A percentile compares a stretch with the other conserved stretches of the same genome.
These are phyloP conservation scores for Phaethornis superciliosus DNA, from an alignment of 2,113 vertebrate genomes.

Conservation along the genomic window DNA sequence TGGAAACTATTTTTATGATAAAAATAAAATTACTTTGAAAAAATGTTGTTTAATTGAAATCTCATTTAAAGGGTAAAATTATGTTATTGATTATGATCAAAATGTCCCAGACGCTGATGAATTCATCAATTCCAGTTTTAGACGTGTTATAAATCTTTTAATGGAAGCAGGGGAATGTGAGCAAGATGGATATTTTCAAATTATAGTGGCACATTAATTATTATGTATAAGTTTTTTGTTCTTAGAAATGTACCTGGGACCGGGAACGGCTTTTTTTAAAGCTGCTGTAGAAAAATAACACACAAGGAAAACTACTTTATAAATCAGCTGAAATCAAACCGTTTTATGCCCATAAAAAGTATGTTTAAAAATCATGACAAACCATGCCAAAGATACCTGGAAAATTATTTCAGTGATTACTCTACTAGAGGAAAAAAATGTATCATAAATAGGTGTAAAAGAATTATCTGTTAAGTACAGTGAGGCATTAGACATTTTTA, in stretches of 20 bases:
- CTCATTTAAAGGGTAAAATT: conserved; percentile 77
- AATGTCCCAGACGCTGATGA: conserved; percentile 72
- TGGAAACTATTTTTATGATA: conserved; percentile 46
- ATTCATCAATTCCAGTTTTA: conserved; percentile 76
- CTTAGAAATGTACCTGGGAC: not conserved
- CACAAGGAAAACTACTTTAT: not conserved
- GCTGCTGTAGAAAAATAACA: conserved; percentile 30
- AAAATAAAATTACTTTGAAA: conserved; percentile 71
- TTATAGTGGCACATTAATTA: conserved; percentile 55
- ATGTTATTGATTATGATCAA: conserved; percentile 82
- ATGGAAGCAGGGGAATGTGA: conserved; percentile 48
- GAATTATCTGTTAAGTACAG: not conserved
- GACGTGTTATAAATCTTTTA: conserved; percentile 76
- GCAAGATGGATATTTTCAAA: conserved; percentile 74
- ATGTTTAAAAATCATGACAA: conserved; percentile 39
- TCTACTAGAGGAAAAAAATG: not conserved
- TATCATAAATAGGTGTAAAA: not conserved
- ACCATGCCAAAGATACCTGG: conserved; percentile 3
- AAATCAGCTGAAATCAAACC: conserved; percentile 50
- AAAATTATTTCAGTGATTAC: conserved; percentile 26
- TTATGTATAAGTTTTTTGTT: conserved; percentile 52
- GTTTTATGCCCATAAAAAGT: conserved; percentile 17
- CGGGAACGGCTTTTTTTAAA: conserved; percentile 52
- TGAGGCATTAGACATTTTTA: not conserved
- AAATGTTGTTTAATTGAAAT: conserved; percentile 79